Percentiles rank a stretch among this genome's conserved stretches.
These are phyloP conservation scores for Ethmia dodecea DNA, from an alignment of 2,888 invertebrate genomes.

Conservation along the genomic window DNA sequence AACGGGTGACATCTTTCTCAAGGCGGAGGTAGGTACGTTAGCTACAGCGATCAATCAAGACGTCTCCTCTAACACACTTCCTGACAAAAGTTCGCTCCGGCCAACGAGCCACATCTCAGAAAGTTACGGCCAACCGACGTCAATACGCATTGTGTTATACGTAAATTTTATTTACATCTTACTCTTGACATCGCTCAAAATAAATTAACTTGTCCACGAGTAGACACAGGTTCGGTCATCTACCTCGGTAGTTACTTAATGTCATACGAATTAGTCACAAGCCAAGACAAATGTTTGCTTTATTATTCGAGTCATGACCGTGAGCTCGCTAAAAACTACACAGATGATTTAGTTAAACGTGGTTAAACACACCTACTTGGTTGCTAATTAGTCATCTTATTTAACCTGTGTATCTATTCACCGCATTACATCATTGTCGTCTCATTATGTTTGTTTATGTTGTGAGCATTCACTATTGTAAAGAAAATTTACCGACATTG, in stretches of 20 bases:
- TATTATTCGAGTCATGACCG: conserved; percentile 38
- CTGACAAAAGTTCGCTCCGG: conserved; percentile 20
- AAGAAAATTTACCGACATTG: too few species aligned
- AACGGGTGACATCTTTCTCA: conserved; percentile 56
- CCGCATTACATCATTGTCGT: background rate
- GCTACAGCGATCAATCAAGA: conserved; percentile 41
- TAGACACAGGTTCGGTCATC: conserved; percentile 59
- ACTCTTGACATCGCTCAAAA: conserved; percentile 34
- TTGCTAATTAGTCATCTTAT: conserved; percentile 10
- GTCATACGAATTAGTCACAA: conserved; percentile 59
- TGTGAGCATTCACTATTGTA: too few species aligned
- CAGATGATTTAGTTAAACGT: conserved; percentile 32
- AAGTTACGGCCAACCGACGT: conserved; percentile 23
- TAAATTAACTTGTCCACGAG: conserved; percentile 46
- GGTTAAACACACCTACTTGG: conserved; percentile 23
- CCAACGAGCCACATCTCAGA: conserved; percentile 37
- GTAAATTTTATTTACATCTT: conserved; percentile 35
- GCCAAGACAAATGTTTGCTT: conserved; percentile 53
- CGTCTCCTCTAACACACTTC: conserved; percentile 6
- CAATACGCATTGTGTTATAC: conserved; percentile 23
- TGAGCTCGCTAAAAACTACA: conserved; percentile 42
- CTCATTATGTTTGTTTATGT: background rate
- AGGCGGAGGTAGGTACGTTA: conserved; percentile 54
- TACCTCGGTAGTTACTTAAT: conserved; percentile 68
- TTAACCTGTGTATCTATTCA: conserved; percentile 2